These are phyloP conservation scores for Marasmarcha lunaedactyla DNA, from an alignment of 2,888 invertebrate species.

Conservation along the genomic window DNA sequence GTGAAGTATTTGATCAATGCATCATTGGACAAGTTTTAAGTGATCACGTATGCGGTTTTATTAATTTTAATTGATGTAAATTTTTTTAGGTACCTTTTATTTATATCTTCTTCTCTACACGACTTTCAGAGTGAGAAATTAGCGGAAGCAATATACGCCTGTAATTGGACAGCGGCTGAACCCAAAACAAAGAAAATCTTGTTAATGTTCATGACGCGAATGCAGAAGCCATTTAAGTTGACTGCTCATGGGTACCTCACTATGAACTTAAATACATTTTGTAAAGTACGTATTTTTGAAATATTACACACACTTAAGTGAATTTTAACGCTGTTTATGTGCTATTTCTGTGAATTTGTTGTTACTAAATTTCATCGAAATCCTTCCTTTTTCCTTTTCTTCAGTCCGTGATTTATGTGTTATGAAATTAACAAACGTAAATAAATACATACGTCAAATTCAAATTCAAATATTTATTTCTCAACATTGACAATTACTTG, in stretches of 20 bases:
- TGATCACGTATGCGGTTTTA: constrained; percentile 31
- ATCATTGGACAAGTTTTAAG: constrained; percentile 46
- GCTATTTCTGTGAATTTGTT: too few species aligned
- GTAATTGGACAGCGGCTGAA: constrained; percentile 42
- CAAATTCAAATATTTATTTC: too few species aligned
- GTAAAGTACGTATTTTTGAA: constrained; percentile 30
- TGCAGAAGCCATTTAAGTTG: constrained; percentile 42
- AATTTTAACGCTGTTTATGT: background rate
- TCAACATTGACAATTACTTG: too few species aligned
- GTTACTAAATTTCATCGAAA: too few species aligned
- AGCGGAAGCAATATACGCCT: constrained; percentile 34
- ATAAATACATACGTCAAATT: too few species aligned
- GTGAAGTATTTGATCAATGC: constrained; percentile 42
- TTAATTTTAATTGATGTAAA: constrained; percentile 1
- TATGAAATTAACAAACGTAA: too few species aligned
- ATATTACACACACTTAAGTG: background rate
- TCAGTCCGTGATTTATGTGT: too few species aligned
- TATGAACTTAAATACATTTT: constrained; percentile 49
- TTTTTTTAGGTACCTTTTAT: constrained; percentile 2
- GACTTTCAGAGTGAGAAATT: constrained; percentile 37
- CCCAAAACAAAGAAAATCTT: constrained; percentile 32
- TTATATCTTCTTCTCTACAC: too few species aligned
- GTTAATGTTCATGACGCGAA: constrained; percentile 35
- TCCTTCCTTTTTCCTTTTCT: too few species aligned
- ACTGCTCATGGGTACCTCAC: constrained; percentile 41